phyloP scores from a whole-genome alignment of 2,797 vertebrate genomes.

The Furcifer pardalis region DNA sequence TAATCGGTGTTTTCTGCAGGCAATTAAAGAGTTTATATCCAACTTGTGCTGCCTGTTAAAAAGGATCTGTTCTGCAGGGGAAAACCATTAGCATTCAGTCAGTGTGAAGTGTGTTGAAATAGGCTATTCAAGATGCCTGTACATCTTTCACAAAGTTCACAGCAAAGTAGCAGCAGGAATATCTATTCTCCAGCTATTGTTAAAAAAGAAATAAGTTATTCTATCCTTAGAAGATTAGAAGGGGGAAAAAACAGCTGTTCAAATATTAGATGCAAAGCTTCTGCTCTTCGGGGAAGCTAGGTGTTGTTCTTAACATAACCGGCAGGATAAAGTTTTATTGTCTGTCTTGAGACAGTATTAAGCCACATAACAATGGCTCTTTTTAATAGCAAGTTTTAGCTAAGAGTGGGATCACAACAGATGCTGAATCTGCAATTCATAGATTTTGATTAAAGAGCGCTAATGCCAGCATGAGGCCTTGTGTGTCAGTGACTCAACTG shows the following conservation, averaged over 20 bases:
- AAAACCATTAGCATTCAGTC: constrained; percentile 64
- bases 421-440: constrained; percentile 26
- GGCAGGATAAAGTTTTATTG: background rate
- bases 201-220: constrained; percentile 51
- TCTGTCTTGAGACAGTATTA: background rate
- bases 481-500: background rate
- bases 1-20: constrained; percentile 65
- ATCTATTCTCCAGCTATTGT: constrained; percentile 50
- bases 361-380: background rate
- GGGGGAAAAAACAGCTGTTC: constrained; percentile 54
- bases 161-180: constrained; percentile 42
- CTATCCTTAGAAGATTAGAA: constrained; percentile 53
- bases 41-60: constrained; percentile 65
- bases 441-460: background rate
- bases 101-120: constrained; percentile 60
- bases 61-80: constrained; percentile 59
- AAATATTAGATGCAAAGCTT: constrained; percentile 54
- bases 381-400: constrained; percentile 3
- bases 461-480: background rate
- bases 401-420: background rate
- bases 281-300: constrained; percentile 43
- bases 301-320: constrained; percentile 43
- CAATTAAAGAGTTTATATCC: constrained; percentile 69
- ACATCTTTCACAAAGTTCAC: constrained; percentile 43
- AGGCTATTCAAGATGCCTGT: constrained; percentile 46